Percentiles rank a stretch among this genome's conserved stretches.
Conservation (phyloP, 2,113 vertebrate genomes). For the human region GRCh38 chr14:62213001-62213500, state of each 20-base stretch:
- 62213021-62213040: not conserved
- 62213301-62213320: not conserved
- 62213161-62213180: not conserved
- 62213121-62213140: not conserved
- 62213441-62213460: not conserved
- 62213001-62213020: not conserved
- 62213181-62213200: not conserved
- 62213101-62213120: not conserved
- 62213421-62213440: not conserved
- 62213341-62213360: slow-evolving; percentile 24
- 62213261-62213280: not conserved
- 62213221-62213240: not conserved
- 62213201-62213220: not conserved
- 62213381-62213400: not conserved
- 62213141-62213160: not conserved
- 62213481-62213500: not conserved
- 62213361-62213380: not conserved
- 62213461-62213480: not conserved
- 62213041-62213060: not conserved
- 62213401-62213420: not conserved
- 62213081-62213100: not conserved
- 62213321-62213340: not conserved
- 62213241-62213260: not conserved
- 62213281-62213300: not conserved
- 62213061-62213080: not conserved